Conservation (phyloP, 1,140 invertebrate species). For the Aphelinus atriplicis region DNA sequence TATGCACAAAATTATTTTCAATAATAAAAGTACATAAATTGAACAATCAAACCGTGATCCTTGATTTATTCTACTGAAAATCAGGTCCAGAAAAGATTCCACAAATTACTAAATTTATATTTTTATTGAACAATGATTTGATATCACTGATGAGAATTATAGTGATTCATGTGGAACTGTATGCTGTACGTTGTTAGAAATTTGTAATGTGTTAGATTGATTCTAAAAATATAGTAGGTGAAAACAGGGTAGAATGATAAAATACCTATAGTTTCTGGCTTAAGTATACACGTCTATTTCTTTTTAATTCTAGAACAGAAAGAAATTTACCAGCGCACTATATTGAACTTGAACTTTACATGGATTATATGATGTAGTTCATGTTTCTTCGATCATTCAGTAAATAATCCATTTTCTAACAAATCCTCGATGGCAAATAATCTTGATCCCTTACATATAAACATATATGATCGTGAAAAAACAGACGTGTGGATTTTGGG, state of each 20-base stretch:
- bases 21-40: conserved; percentile 13
- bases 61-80: background rate
- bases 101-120: background rate
- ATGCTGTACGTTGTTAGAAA: conserved; percentile 4
- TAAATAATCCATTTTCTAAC: too few relatives aligned
- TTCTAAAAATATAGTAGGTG: conserved; percentile 3
- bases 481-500: too few relatives aligned
- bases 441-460: too few relatives aligned
- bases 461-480: too few relatives aligned
- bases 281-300: background rate
- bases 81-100: background rate
- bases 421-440: too few relatives aligned
- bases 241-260: conserved; percentile 19
- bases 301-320: too few relatives aligned
- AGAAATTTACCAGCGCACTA: too few relatives aligned
- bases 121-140: background rate
- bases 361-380: too few relatives aligned
- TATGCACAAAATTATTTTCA: conserved; percentile 21
- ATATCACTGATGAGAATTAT: background rate
- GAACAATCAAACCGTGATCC: background rate
- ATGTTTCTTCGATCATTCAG: too few relatives aligned
- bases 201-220: conserved; percentile 5
- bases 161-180: conserved; percentile 1
- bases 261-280: conserved; percentile 4
- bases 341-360: too few relatives aligned